phyloP scores from a whole-genome alignment of 2,113 vertebrate species.

The Dicentrarchus labrax region DNA sequence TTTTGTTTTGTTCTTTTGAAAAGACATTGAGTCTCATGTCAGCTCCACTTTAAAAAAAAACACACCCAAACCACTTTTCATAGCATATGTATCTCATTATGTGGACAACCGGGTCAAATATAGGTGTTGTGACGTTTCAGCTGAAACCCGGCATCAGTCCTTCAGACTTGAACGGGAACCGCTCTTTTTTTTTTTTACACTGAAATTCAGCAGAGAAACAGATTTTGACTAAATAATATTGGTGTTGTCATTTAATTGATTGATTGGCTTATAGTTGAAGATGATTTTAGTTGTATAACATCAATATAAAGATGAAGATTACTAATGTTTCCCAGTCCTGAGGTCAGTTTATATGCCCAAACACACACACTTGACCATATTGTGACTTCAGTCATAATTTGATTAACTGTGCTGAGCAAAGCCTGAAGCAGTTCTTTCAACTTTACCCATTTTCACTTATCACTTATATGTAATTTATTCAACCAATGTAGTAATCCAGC shows the following conservation, averaged over 20 bases:
- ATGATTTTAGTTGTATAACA: too few species aligned
- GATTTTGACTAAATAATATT: background rate
- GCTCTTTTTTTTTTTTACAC: too few species aligned
- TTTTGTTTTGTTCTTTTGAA: slow-evolving; percentile 7
- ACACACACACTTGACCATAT: too few species aligned
- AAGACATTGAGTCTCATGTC: background rate
- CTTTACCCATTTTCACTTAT: too few species aligned
- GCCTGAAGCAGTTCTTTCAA: background rate
- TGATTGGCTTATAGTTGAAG: too few species aligned
- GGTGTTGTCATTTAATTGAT: background rate
- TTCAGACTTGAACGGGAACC: background rate
- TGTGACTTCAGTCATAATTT: too few species aligned
- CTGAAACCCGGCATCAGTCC: background rate
- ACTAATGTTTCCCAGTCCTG: too few species aligned
- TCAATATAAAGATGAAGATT: too few species aligned
- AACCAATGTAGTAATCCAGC: background rate
- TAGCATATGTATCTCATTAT: slow-evolving; percentile 34
- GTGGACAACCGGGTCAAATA: background rate
- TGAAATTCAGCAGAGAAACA: background rate
- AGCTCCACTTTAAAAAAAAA: background rate
- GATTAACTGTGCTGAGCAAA: background rate
- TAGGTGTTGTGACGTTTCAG: background rate
- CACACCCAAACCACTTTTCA: background rate
- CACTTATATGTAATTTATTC: too few species aligned
- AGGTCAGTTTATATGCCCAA: too few species aligned